phyloP scores from a whole-genome alignment of 2,113 vertebrate species.

The Psittacus erithacus region DNA sequence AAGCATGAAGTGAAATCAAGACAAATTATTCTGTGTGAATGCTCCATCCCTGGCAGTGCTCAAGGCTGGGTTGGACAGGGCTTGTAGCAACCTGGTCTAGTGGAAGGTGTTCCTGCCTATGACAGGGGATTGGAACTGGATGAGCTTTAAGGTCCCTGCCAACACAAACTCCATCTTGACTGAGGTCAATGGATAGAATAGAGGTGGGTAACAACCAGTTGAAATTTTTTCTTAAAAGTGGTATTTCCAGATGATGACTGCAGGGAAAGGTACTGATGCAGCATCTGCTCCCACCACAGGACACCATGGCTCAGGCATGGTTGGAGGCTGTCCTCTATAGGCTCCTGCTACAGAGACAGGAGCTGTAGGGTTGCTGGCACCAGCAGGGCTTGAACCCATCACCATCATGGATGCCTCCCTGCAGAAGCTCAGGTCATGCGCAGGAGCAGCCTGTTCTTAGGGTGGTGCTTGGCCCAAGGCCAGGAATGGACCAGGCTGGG shows the following conservation, averaged over 20 bases:
- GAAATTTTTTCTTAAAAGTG: not conserved
- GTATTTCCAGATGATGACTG: not conserved
- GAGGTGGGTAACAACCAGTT: not conserved
- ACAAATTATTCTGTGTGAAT: not conserved
- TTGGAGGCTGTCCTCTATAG: not conserved
- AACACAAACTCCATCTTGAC: not conserved
- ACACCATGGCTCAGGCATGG: fast-evolving
- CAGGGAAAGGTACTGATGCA: not conserved
- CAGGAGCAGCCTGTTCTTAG: not conserved
- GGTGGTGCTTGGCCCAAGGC: not conserved
- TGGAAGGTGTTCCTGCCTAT: not conserved
- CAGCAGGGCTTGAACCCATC: not conserved
- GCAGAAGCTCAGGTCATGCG: not conserved
- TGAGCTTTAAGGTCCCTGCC: not conserved
- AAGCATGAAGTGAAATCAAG: not conserved
- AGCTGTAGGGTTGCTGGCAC: not conserved
- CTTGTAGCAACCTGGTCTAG: not conserved
- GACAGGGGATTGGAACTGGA: not conserved
- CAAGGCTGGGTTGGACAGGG: not conserved
- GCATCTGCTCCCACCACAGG: not conserved
- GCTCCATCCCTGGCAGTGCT: not conserved
- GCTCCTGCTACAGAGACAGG: fast-evolving
- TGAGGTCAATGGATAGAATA: not conserved
- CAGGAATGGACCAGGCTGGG: not conserved
- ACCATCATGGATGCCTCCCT: not conserved